Evolutionary conservation across 2,888 invertebrate genomes (phyloP).

Genomic region (Agrochola lychnidis): DNA sequence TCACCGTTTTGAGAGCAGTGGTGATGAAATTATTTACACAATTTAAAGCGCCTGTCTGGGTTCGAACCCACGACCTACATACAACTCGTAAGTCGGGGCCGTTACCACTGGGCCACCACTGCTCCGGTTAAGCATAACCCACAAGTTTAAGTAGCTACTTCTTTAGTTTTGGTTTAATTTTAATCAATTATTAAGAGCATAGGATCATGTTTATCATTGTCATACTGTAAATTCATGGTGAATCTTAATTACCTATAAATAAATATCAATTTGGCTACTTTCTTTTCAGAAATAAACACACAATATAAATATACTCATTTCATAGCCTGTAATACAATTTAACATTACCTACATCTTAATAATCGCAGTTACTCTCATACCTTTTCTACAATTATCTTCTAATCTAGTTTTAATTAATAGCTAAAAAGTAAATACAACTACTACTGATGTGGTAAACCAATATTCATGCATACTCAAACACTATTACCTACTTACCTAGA

Average conservation of each 20-base stretch:
- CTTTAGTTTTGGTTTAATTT: not conserved
- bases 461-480: constrained; percentile 19
- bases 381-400: constrained; percentile 32
- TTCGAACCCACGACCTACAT: no score
- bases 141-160: not conserved
- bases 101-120: no score
- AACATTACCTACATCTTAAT: constrained; percentile 32
- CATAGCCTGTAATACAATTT: constrained; percentile 58
- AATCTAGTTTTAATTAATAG: constrained; percentile 37
- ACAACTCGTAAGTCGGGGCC: no score
- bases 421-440: constrained; percentile 37
- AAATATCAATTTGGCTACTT: constrained; percentile 71
- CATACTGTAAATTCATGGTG: constrained; percentile 23
- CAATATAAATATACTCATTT: constrained; percentile 38
- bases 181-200: constrained; percentile 12
- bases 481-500: not conserved
- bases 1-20: no score
- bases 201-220: constrained; percentile 17
- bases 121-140: not conserved
- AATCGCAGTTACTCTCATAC: constrained; percentile 20
- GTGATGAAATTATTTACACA: no score
- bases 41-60: no score
- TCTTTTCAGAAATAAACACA: constrained; percentile 41
- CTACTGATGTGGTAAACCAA: constrained; percentile 5
- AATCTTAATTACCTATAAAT: constrained; percentile 59